Evolutionary conservation across 2,797 vertebrate genomes (phyloP), one percentile per base, ranked within the genome.

Genomic region (Semaprochilodus insignis): DNA sequence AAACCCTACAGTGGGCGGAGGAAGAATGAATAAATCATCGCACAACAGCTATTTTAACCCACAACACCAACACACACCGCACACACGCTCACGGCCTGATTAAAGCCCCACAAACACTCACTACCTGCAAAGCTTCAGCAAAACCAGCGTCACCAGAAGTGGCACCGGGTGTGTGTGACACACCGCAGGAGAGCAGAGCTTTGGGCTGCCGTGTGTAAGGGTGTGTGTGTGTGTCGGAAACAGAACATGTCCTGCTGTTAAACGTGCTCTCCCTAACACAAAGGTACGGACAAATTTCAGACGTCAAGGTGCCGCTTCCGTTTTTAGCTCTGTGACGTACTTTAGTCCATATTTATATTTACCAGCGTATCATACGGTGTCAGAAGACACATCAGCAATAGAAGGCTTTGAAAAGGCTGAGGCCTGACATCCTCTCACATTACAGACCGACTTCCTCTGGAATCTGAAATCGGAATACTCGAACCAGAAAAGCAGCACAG

Each of bases 1-100:
- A 72, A 31, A 19, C 23, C 23, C 48, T 5, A 11, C n/a, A 31
- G 70, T 52, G 16, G 48, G 25, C 10, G 51, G 70, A 72, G 10
- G 70, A 54, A 25, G n/a, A 19, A 40, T 40, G 40, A 51, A 70
- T 48, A 27, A 72, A 72, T 27, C 70, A 27, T 14, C 25, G 2
- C 70, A 54, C 70, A 72, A 19, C n/a, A 25, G 48, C 19, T 59
- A 59, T 59, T 59, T 59, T 59, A 59, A 59, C 55, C 55, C 21
- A 19, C 19, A n/a, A n/a, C 55, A 59, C 55, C 55, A 19, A n/a
- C 55, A n/a, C 55, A 59, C 55, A 59, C 55, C 19, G 17, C 55
- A 59, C 55, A 59, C 55, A 59, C 55, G 17, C 54, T 19, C 54
- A 21, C 54, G 19, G 16, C 19, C 23, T 52, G 23, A 51, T 72